Evolutionary conservation across 1,140 invertebrate genomes (phyloP).

Genomic region (Rhopalosiphum padi): DNA sequence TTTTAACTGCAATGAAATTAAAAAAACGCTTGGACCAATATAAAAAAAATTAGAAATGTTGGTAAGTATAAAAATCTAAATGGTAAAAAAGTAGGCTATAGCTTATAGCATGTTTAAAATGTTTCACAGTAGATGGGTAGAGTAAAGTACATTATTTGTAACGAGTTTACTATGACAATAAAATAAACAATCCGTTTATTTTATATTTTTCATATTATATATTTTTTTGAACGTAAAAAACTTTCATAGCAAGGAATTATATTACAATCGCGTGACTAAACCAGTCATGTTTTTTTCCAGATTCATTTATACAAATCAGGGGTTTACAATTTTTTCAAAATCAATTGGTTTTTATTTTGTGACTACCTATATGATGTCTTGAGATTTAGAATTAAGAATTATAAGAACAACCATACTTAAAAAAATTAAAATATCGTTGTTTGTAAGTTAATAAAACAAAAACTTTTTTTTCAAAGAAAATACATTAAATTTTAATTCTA

Average conservation of each 20-base stretch:
- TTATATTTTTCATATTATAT: conserved; percentile 27
- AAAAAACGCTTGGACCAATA: neutral
- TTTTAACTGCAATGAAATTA: neutral
- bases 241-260: conserved; percentile 11
- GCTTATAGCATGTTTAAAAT: neutral
- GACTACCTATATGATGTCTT: neutral
- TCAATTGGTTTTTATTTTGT: neutral
- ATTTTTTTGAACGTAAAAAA: conserved; percentile 30
- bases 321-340: conserved; percentile 25
- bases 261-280: conserved; percentile 55
- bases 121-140: neutral
- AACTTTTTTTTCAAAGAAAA: neutral
- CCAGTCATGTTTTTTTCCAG: neutral
- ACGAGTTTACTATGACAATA: conserved; percentile 55
- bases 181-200: conserved; percentile 52
- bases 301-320: neutral
- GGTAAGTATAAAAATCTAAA: neutral
- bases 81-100: neutral
- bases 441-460: no score
- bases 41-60: neutral
- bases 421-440: neutral
- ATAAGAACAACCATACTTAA: neutral
- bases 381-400: neutral
- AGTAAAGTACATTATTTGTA: neutral
- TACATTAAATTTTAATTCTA: neutral